Percentiles rank a stretch among this genome's conserved stretches.
phyloP scores from a whole-genome alignment of 2,797 vertebrate species.

The Lacerta viridis region DNA sequence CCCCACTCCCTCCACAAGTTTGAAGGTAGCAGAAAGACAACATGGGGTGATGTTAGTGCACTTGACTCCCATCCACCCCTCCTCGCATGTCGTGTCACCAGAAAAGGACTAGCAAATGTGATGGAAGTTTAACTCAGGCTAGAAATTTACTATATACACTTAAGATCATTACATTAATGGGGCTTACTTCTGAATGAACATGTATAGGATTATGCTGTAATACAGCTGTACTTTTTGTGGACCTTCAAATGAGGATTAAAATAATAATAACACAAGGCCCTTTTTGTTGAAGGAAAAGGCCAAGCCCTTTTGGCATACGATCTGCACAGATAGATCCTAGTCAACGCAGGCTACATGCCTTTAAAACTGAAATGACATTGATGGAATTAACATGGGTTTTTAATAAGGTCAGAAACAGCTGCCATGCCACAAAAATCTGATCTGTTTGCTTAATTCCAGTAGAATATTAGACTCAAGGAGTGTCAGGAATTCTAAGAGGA shows the following conservation, averaged over 20 bases:
- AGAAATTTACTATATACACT: too few species aligned
- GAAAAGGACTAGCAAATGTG: too few species aligned
- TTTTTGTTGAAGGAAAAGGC: not conserved
- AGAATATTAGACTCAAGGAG: slow-evolving; percentile 53
- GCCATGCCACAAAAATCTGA: slow-evolving; percentile 48
- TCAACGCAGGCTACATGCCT: slow-evolving; percentile 9
- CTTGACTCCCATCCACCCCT: too few species aligned
- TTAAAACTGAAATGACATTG: slow-evolving; percentile 31
- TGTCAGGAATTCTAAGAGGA: slow-evolving; percentile 22
- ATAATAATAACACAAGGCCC: not conserved
- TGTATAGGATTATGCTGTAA: too few species aligned
- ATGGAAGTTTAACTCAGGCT: too few species aligned
- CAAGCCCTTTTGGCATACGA: not conserved
- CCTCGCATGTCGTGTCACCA: too few species aligned
- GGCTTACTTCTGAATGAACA: too few species aligned
- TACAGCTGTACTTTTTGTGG: not conserved
- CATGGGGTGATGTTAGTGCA: too few species aligned
- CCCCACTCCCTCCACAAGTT: too few species aligned
- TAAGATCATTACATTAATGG: too few species aligned
- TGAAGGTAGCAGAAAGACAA: too few species aligned
- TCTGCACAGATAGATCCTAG: not conserved
- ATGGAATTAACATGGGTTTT: slow-evolving; percentile 30
- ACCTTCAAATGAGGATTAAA: not conserved
- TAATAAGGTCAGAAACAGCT: slow-evolving; percentile 50
- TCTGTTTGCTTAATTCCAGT: slow-evolving; percentile 49